Evolutionary conservation across 2,797 vertebrate genomes (phyloP).

Genomic region (Silurus aristotelis): DNA sequence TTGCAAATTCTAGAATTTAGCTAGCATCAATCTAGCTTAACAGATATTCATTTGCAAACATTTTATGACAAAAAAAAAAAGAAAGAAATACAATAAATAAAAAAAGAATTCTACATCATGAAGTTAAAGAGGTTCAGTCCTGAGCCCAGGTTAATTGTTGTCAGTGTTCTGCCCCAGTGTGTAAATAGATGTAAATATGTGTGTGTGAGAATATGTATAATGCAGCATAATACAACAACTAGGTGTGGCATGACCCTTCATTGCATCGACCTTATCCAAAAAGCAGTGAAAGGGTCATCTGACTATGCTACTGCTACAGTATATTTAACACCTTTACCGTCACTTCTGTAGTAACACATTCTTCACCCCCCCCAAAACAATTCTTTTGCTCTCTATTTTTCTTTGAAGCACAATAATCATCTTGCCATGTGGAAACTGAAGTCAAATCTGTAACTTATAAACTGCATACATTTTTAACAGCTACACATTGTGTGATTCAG

Average conservation of each 20-base stretch:
- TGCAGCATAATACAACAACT: neutral
- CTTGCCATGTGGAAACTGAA: slow-evolving; percentile 64
- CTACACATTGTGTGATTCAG: neutral
- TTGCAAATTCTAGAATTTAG: neutral
- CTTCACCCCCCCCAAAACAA: neutral
- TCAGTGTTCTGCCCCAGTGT: neutral
- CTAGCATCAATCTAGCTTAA: neutral
- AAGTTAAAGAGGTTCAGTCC: neutral
- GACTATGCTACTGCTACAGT: neutral
- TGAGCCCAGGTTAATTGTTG: neutral
- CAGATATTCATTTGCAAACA: neutral
- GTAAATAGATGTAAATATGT: neutral
- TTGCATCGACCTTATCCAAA: neutral
- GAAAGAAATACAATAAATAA: neutral
- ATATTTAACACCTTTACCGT: slow-evolving; percentile 4
- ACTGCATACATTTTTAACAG: slow-evolving; percentile 46
- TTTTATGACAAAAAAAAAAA: neutral
- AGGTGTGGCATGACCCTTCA: neutral
- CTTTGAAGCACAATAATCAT: slow-evolving; percentile 54
- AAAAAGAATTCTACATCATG: neutral
- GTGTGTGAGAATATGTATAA: neutral
- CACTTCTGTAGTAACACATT: neutral
- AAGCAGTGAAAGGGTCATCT: neutral
- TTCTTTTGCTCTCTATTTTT: neutral
- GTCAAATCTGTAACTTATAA: slow-evolving; percentile 34